A percentile compares a stretch with the other conserved stretches of the same genome.
Conservation (phyloP, 2,797 vertebrate genomes). For the Xerus rutilus region DNA sequence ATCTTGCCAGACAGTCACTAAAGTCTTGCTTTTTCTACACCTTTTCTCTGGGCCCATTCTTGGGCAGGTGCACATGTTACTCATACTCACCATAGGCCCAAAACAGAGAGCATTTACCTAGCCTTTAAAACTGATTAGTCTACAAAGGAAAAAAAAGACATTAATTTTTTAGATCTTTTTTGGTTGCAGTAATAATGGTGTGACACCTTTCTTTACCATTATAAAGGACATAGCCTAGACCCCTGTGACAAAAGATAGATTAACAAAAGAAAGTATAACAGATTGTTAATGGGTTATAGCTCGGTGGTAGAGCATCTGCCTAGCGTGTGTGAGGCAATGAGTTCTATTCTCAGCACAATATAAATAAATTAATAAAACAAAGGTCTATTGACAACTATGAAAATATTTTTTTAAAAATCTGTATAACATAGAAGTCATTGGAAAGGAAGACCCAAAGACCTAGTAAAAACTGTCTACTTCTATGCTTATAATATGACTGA, state of each 20-base stretch:
- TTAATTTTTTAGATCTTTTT: background rate
- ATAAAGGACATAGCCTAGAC: background rate
- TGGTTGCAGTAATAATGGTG: background rate
- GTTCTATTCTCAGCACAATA: too few species aligned
- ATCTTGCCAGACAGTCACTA: too few species aligned
- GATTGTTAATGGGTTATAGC: background rate
- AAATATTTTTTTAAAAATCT: background rate
- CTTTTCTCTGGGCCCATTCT: too few species aligned
- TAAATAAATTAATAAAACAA: too few species aligned
- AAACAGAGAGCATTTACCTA: background rate
- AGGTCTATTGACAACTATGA: too few species aligned
- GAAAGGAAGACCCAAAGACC: background rate
- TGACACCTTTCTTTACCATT: too few species aligned
- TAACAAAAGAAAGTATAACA: background rate
- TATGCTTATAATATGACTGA: background rate
- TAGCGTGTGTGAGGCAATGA: too few species aligned
- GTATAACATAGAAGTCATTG: background rate
- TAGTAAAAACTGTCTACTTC: background rate
- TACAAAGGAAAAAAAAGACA: background rate
- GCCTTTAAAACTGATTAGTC: background rate
- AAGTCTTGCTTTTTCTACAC: too few species aligned
- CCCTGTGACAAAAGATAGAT: too few species aligned
- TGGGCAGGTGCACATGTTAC: too few species aligned
- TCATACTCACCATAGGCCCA: background rate
- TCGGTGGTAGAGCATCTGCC: too few species aligned